phyloP scores from a whole-genome alignment of 2,113 vertebrate species.

The Poicephalus meyeri region DNA sequence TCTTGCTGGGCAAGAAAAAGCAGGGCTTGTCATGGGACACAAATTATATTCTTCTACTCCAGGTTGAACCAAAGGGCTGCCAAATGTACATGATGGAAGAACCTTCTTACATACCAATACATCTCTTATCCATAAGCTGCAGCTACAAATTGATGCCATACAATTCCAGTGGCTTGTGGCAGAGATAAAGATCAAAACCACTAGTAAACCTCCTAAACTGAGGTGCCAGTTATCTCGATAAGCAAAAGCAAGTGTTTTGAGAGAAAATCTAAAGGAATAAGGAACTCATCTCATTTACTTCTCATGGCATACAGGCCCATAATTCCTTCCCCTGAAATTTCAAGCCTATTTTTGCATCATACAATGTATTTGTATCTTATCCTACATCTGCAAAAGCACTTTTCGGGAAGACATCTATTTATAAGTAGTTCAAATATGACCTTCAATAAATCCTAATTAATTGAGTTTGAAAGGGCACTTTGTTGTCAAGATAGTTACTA shows the following conservation, averaged over 20 bases:
- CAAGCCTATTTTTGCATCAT: background rate
- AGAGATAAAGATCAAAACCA: background rate
- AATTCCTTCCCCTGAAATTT: background rate
- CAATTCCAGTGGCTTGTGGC: background rate
- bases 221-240: background rate
- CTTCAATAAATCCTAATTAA: conserved; percentile 1
- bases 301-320: background rate
- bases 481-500: background rate
- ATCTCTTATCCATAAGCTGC: background rate
- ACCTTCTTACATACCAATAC: background rate
- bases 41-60: background rate
- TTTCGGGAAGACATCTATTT: background rate
- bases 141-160: background rate
- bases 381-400: conserved; percentile 12
- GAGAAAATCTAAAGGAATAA: background rate
- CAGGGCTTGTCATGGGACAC: background rate
- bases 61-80: background rate
- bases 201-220: background rate
- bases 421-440: background rate
- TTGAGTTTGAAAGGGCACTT: background rate
- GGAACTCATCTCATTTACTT: background rate
- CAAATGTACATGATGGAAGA: background rate
- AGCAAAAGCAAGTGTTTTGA: background rate
- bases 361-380: background rate
- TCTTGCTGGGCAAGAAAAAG: background rate